Conservation (phyloP, 2,888 invertebrate genomes). For the Gastracanthus pulcherrimus region DNA sequence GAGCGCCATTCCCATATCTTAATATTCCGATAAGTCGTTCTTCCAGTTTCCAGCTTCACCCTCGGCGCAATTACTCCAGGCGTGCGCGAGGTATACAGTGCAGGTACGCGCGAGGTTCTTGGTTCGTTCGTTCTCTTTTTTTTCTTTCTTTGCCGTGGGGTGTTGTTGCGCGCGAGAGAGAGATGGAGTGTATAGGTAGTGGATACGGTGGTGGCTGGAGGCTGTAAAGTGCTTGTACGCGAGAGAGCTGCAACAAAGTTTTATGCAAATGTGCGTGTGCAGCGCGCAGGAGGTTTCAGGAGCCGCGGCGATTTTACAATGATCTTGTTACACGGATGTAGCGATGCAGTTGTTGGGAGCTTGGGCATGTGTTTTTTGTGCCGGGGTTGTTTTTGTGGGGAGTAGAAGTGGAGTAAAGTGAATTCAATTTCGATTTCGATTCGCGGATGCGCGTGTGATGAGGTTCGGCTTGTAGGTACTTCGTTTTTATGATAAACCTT, state of each 20-base stretch:
- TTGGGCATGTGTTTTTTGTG: background rate
- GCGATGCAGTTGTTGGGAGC: too few relatives aligned
- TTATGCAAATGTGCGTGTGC: background rate
- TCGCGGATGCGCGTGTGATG: background rate
- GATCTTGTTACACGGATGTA: slow-evolving; percentile 32
- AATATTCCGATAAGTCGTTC: slow-evolving; percentile 53
- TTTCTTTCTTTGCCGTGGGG: background rate
- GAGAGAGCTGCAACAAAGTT: slow-evolving; percentile 8
- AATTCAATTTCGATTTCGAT: background rate
- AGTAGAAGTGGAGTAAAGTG: background rate
- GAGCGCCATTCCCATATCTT: slow-evolving; percentile 54
- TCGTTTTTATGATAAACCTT: too few relatives aligned
- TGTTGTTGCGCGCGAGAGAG: background rate
- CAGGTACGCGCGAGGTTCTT: too few relatives aligned
- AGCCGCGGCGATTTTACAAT: slow-evolving; percentile 1
- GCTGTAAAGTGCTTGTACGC: background rate
- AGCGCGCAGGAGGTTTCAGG: background rate
- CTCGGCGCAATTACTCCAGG: slow-evolving; percentile 32
- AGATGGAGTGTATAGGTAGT: background rate
- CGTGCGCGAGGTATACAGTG: background rate
- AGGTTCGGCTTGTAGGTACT: background rate
- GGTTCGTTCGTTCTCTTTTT: background rate
- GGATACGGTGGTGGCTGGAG: background rate
- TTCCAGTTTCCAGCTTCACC: slow-evolving; percentile 44
- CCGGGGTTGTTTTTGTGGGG: background rate